Conservation (phyloP, 2,888 invertebrate species). For the Apamea monoglypha region DNA sequence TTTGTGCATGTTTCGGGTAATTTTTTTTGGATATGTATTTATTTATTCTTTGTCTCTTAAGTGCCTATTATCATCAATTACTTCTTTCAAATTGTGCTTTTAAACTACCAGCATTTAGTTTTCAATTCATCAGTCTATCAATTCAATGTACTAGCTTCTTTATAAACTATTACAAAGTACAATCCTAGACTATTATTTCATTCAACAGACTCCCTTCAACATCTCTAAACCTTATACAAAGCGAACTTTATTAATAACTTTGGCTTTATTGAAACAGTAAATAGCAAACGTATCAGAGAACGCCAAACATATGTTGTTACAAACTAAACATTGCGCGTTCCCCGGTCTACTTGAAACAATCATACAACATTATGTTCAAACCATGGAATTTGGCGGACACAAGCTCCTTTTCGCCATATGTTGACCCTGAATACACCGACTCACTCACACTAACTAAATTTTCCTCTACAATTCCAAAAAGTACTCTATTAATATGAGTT, state of each 20-base stretch:
- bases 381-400: slow-evolving; percentile 82
- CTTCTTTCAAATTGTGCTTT: background rate
- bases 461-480: slow-evolving; percentile 40
- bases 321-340: slow-evolving; percentile 29
- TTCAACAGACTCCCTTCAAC: slow-evolving; percentile 14
- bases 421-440: slow-evolving; percentile 87
- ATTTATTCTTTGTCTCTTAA: background rate
- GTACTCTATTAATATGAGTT: slow-evolving; percentile 26
- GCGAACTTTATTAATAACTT: slow-evolving; percentile 43
- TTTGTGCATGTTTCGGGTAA: background rate
- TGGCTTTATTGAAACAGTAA: slow-evolving; percentile 38
- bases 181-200: slow-evolving; percentile 15
- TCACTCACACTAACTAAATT: slow-evolving; percentile 66
- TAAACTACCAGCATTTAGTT: background rate
- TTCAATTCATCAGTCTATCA: background rate
- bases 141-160: background rate
- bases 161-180: slow-evolving; percentile 1
- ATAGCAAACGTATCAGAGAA: slow-evolving; percentile 27
- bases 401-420: slow-evolving; percentile 86
- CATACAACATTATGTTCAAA: slow-evolving; percentile 70
- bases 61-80: background rate
- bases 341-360: slow-evolving; percentile 53
- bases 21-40: background rate
- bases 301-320: slow-evolving; percentile 34
- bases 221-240: slow-evolving; percentile 14